A percentile compares a stretch with the other conserved stretches of the same genome.
Conservation (phyloP, 1,140 invertebrate genomes). For the Lepidotrigona ventralis region DNA sequence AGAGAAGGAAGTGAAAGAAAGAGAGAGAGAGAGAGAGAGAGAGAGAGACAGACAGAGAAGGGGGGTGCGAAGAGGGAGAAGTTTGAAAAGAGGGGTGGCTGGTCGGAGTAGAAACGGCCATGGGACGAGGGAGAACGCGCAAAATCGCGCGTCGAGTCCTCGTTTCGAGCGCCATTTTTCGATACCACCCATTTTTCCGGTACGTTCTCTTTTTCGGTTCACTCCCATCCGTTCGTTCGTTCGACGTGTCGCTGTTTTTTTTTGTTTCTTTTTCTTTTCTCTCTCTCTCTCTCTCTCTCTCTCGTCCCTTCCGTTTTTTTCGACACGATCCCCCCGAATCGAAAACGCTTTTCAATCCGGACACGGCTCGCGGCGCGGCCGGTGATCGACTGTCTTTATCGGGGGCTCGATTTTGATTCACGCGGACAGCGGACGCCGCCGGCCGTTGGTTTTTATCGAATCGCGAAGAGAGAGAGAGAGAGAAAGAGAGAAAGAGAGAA, state of each 20-base stretch:
- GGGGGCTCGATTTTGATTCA: conserved; percentile 43
- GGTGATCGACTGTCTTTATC: conserved; percentile 52
- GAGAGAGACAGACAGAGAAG: not conserved
- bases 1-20: not conserved
- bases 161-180: conserved; percentile 59
- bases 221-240: not conserved
- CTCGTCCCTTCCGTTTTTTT: not conserved
- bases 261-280: not conserved
- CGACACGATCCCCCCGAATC: not conserved
- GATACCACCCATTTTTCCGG: conserved; percentile 48
- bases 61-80: not conserved
- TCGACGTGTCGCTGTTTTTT: no score
- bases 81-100: conserved; percentile 5
- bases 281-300: no score
- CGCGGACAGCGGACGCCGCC: conserved; percentile 36
- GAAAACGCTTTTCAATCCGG: conserved; percentile 36
- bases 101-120: conserved; percentile 47
- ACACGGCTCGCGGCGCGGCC: conserved; percentile 13
- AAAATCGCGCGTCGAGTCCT: conserved; percentile 54
- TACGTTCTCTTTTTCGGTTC: conserved; percentile 29
- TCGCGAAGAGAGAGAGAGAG: not conserved
- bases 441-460: conserved; percentile 25
- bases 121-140: conserved; percentile 54
- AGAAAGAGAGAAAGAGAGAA: no score
- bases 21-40: not conserved